Evolutionary conservation across 2,113 vertebrate genomes (phyloP).

Genomic region (Poeciliopsis occidentalis): DNA sequence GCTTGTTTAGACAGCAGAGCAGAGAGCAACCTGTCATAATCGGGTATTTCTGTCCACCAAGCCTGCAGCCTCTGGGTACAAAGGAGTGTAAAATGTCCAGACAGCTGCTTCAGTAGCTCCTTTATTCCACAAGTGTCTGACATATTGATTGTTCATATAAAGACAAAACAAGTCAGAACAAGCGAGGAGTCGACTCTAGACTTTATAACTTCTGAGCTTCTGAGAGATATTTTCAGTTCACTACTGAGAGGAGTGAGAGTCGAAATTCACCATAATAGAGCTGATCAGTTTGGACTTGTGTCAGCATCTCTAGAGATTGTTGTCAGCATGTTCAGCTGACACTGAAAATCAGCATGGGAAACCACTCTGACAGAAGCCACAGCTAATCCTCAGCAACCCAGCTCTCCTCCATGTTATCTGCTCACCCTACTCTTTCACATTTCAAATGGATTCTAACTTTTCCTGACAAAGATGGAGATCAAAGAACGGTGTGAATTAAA

Average conservation of each 20-base stretch:
- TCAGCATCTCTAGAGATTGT: slow-evolving; percentile 57
- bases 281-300: slow-evolving; percentile 67
- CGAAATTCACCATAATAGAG: slow-evolving; percentile 45
- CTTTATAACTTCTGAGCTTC: slow-evolving; percentile 27
- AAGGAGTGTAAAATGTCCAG: slow-evolving; percentile 40
- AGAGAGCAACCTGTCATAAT: slow-evolving; percentile 22
- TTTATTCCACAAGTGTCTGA: not conserved
- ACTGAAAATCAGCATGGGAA: slow-evolving; percentile 56
- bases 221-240: slow-evolving; percentile 16
- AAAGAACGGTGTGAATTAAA: slow-evolving; percentile 41
- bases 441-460: slow-evolving; percentile 20
- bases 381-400: slow-evolving; percentile 37
- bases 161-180: not conserved
- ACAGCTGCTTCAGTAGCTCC: slow-evolving; percentile 24
- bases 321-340: slow-evolving; percentile 66
- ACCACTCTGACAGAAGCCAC: slow-evolving; percentile 24
- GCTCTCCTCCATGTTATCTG: slow-evolving; percentile 24
- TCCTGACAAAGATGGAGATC: slow-evolving; percentile 50
- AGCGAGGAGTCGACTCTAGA: not conserved
- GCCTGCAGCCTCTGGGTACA: slow-evolving; percentile 17
- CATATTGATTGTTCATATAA: not conserved
- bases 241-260: slow-evolving; percentile 6
- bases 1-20: slow-evolving; percentile 31
- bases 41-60: slow-evolving; percentile 19
- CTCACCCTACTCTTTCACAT: slow-evolving; percentile 21